These are phyloP conservation scores for Hydrozoanthus gracilis DNA, from an alignment of 92 coral and sea anemone genomes.

Conservation along the genomic window DNA sequence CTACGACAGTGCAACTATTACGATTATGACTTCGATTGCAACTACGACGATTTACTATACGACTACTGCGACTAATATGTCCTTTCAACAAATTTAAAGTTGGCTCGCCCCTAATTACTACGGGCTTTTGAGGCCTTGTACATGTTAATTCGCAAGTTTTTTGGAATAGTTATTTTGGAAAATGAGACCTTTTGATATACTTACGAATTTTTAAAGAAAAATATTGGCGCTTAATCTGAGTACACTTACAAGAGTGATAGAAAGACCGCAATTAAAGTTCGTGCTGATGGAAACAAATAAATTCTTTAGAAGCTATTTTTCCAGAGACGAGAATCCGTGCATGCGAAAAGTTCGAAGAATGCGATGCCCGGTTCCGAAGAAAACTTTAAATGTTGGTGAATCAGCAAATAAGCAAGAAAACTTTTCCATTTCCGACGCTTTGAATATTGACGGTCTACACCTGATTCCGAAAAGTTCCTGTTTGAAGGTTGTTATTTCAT, in stretches of 20 bases:
- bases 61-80: too few species aligned
- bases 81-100: too few species aligned
- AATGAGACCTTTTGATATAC: constrained; percentile 31
- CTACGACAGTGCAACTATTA: too few species aligned
- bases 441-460: constrained; percentile 48
- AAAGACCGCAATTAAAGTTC: neutral
- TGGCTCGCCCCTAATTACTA: too few species aligned
- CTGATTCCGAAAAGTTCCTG: neutral
- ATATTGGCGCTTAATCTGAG: neutral
- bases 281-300: constrained; percentile 26
- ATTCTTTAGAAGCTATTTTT: constrained; percentile 16
- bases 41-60: too few species aligned
- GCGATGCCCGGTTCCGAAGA: constrained; percentile 9
- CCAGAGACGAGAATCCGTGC: constrained; percentile 29
- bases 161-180: constrained; percentile 48
- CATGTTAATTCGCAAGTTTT: constrained; percentile 29
- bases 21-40: too few species aligned
- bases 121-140: too few species aligned
- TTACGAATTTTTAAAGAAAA: neutral
- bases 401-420: constrained; percentile 20
- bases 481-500: neutral
- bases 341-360: constrained; percentile 28
- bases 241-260: neutral
- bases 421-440: constrained; percentile 26
- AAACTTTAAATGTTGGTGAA: neutral